Conservation (phyloP, 2,888 invertebrate genomes). For the Balanococcus diminutus region DNA sequence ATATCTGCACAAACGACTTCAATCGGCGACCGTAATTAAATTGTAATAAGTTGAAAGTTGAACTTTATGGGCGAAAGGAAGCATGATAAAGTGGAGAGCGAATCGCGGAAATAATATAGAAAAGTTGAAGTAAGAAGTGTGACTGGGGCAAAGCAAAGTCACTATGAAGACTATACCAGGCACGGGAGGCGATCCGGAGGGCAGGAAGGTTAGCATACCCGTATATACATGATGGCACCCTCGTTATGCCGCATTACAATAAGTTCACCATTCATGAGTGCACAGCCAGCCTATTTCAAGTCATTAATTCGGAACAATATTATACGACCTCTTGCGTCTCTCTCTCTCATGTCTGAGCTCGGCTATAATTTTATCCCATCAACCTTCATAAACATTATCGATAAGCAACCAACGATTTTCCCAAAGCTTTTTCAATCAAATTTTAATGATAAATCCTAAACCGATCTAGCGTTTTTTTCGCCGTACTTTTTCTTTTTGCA, state of each 20-base stretch:
- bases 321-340: slow-evolving; percentile 36
- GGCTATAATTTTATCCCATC: slow-evolving; percentile 18
- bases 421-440: slow-evolving; percentile 28
- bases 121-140: slow-evolving; percentile 12
- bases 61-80: slow-evolving; percentile 36
- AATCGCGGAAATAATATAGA: slow-evolving; percentile 39
- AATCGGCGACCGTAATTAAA: slow-evolving; percentile 47
- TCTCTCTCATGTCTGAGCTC: not conserved
- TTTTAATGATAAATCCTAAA: slow-evolving; percentile 17
- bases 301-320: slow-evolving; percentile 55
- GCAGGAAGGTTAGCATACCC: not conserved
- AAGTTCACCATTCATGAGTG: slow-evolving; percentile 51
- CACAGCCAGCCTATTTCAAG: slow-evolving; percentile 53
- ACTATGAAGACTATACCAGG: no score
- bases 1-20: slow-evolving; percentile 36
- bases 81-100: slow-evolving; percentile 47
- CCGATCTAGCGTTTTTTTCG: not conserved
- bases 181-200: not conserved
- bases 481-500: not conserved
- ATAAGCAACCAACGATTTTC: slow-evolving; percentile 36
- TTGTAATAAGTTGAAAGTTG: slow-evolving; percentile 45
- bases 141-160: not conserved
- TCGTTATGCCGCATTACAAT: slow-evolving; percentile 53
- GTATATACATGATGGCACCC: slow-evolving; percentile 46
- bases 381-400: slow-evolving; percentile 47